Conservation (phyloP, 2,113 vertebrate species). For the Physeter macrocephalus region DNA sequence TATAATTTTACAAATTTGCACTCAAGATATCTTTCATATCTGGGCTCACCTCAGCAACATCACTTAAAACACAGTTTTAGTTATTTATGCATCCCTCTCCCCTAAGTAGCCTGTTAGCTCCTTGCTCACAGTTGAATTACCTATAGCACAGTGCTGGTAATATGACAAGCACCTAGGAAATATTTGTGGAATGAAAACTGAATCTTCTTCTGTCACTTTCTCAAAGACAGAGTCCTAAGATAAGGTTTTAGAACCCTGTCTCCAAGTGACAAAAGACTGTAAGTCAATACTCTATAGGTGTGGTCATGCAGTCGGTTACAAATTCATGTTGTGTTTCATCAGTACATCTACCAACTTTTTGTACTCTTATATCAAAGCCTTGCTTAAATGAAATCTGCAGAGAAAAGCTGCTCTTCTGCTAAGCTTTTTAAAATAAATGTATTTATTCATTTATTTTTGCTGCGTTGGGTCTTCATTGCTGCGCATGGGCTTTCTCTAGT, state of each 20-base stretch:
- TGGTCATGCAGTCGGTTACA: not conserved
- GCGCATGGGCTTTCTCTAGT: too few relatives aligned
- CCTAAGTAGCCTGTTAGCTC: not conserved
- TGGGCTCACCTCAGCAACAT: not conserved
- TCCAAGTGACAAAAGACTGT: not conserved
- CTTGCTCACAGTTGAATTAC: not conserved
- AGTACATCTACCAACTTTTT: not conserved
- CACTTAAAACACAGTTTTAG: constrained; percentile 5
- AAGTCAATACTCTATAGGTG: not conserved
- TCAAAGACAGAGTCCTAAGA: not conserved
- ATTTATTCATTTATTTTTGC: too few relatives aligned
- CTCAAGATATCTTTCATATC: not conserved
- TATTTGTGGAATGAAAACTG: not conserved
- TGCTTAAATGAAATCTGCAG: constrained; percentile 2
- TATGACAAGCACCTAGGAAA: not conserved
- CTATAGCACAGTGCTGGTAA: not conserved
- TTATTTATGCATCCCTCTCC: not conserved
- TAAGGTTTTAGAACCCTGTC: constrained; percentile 16
- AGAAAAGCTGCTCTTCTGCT: not conserved
- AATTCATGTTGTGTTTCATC: constrained; percentile 10
- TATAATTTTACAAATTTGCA: constrained; percentile 27
- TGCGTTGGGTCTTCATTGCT: too few relatives aligned
- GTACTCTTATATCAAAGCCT: not conserved
- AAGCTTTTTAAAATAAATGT: not conserved
- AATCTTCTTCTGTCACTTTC: not conserved